Base-by-base conservation (phyloP, 1,140 invertebrate genomes). In the Cotesia chilonis region DNA sequence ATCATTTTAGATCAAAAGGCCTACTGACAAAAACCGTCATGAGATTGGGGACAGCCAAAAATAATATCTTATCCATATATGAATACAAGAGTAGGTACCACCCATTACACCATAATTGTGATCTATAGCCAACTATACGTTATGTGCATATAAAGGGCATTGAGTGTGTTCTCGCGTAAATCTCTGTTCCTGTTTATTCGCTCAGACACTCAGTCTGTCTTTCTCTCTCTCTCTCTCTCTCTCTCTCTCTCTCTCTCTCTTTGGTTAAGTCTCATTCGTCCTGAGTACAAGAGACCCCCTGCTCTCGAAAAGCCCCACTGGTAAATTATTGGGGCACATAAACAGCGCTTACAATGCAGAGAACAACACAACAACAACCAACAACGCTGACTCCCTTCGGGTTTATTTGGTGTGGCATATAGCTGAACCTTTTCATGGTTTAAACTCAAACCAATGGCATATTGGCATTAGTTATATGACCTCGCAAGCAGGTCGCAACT, bases 81-180 rank as follows among this genome's bases (percentile, higher is more conserved):
- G 80, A 81, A 83, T 81, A 83, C 79, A 83, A 83, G 83, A 85
- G 82, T 81, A 77, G 79, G 78, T 78, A 80, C 80, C 79, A 84
- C 84, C 80, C 79, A 84, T 85, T 84, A 85, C 81, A 76, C 41
- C 80, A 79, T 85, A 85, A 85, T 85, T 84, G 82, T 85, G 83
- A 85, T 85, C 84, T 84, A 85, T 84, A 80, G 82, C 81, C 76
- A 78, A 47, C 79, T 78, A 83, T 85, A 85, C 82, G 83, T 80
- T 80, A 85, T 76, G 75, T 74, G 77, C 79, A 78, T 82, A 83
- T 80, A 81, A 83, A 84, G 82, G 79, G 82, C 82, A 79, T 80
- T 79, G 5, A 36, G 35, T 63, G 60, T 63, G 60, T 36, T 37
- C 60, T 63, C 60, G 60, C 60, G 60, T 63, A 63, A 63, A 63